Conservation (phyloP, 2,797 vertebrate species). For the Hypotaenidia okinawae region DNA sequence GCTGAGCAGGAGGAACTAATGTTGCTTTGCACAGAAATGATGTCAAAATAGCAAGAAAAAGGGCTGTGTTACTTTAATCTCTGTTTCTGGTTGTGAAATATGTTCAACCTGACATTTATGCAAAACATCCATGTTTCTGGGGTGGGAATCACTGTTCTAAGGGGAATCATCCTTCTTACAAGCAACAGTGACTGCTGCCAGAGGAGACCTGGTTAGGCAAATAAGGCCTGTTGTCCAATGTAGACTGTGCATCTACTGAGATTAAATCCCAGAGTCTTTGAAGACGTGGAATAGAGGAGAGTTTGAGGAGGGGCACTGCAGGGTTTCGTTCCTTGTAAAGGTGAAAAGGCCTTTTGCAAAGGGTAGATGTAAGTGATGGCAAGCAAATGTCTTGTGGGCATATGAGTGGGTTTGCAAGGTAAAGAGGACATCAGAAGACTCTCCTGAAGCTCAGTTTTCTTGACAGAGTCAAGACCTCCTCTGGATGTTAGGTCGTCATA, state of each 20-base stretch:
- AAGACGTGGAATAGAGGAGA: not conserved
- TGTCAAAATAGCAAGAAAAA: not conserved
- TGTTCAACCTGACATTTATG: not conserved
- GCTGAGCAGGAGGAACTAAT: rapidly evolving
- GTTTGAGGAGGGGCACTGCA: not conserved
- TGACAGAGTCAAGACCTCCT: not conserved
- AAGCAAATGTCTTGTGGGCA: not conserved
- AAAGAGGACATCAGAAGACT: not conserved
- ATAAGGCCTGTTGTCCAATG: not conserved
- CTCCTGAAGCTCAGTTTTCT: not conserved
- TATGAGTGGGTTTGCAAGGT: not conserved
- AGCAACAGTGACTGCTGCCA: not conserved
- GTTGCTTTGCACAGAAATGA: not conserved
- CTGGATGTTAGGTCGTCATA: not conserved
- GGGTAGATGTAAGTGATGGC: not conserved
- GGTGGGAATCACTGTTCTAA: not conserved
- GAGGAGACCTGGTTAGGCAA: not conserved
- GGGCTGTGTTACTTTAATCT: not conserved
- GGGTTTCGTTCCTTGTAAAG: not conserved
- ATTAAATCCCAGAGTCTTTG: not conserved
- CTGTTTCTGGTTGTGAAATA: not conserved
- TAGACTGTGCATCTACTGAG: not conserved
- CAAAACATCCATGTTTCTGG: not conserved
- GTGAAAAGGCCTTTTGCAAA: not conserved
- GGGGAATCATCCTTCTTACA: not conserved